Evolutionary conservation across 2,888 invertebrate species (phyloP).

Genomic region (Asteroscopus sphinx): DNA sequence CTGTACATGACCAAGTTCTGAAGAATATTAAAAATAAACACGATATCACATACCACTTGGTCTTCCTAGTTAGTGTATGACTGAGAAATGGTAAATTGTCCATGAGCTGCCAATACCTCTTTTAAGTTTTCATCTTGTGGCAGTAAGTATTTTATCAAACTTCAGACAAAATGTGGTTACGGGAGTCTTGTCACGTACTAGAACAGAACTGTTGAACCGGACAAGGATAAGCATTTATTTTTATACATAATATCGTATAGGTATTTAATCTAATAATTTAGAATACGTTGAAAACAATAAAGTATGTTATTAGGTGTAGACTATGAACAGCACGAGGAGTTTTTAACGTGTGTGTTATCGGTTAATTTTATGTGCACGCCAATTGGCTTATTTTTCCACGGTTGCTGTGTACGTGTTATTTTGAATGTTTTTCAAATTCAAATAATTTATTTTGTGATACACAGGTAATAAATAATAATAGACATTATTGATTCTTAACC

Average conservation of each 20-base stretch:
- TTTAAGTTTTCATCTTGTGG: no score
- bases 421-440: no score
- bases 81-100: conserved; percentile 27
- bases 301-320: conserved; percentile 40
- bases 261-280: background rate
- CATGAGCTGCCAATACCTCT: no score
- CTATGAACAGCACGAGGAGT: conserved; percentile 67
- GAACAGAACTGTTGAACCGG: background rate
- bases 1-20: conserved; percentile 74
- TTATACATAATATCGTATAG: no score
- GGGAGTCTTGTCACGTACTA: background rate
- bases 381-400: conserved; percentile 71
- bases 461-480: no score
- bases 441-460: no score
- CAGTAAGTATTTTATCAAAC: background rate
- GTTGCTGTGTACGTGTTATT: conserved; percentile 53
- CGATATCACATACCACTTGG: conserved; percentile 70
- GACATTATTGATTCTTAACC: no score
- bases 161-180: background rate
- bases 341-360: conserved; percentile 74
- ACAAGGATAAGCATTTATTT: background rate
- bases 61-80: conserved; percentile 52
- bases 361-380: conserved; percentile 72
- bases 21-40: conserved; percentile 64
- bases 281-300: conserved; percentile 4